Percentiles rank a stretch among this genome's conserved stretches.
Evolutionary conservation across 2,888 invertebrate species (phyloP).

Genomic region (Phortica okadai): DNA sequence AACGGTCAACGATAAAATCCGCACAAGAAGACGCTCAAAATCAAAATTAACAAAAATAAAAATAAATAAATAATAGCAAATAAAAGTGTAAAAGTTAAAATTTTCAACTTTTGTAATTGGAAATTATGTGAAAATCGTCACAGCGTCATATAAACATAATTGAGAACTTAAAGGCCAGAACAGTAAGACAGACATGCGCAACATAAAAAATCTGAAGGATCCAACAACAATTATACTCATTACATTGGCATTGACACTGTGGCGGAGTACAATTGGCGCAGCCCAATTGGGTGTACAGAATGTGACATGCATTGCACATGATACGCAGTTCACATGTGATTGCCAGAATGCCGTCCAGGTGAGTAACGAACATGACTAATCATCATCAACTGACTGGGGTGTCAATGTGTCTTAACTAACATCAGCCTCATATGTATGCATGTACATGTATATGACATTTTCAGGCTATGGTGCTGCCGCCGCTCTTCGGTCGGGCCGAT

Average conservation of each 20-base stretch:
- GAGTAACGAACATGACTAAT: constrained; percentile 47
- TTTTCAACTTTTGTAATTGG: no score
- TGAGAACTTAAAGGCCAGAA: background rate
- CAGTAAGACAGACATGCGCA: constrained; percentile 49
- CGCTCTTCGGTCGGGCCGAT: constrained; percentile 73
- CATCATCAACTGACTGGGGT: background rate
- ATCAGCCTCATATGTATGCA: no score
- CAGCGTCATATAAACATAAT: no score
- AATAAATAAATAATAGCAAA: constrained; percentile 14
- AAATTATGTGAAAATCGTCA: no score
- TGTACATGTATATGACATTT: background rate
- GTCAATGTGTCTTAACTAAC: background rate
- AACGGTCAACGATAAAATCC: no score
- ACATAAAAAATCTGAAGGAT: constrained; percentile 62
- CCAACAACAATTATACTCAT: constrained; percentile 46
- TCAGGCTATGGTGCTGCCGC: constrained; percentile 80
- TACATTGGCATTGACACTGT: background rate
- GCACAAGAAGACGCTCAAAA: background rate
- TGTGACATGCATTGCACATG: constrained; percentile 71
- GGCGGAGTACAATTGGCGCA: background rate
- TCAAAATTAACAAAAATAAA: constrained; percentile 27
- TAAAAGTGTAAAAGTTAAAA: no score
- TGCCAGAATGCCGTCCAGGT: constrained; percentile 73
- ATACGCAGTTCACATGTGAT: constrained; percentile 74
- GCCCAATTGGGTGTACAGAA: constrained; percentile 46